phyloP scores from a whole-genome alignment of 2,113 vertebrate species.

The Aphelocoma coerulescens region DNA sequence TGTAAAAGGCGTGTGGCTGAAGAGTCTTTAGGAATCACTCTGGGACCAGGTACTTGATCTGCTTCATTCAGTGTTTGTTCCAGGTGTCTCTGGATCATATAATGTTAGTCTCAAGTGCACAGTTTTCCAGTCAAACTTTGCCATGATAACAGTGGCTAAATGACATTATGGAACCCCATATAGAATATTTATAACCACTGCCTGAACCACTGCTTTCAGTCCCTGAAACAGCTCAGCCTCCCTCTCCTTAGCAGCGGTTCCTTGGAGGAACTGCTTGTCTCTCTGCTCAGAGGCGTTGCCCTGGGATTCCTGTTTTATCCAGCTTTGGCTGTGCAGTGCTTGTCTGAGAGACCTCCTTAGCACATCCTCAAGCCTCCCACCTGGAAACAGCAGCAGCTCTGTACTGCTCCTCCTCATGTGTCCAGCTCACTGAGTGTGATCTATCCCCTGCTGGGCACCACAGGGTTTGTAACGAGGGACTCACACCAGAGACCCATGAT shows the following conservation, averaged over 20 bases:
- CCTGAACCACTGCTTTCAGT: not conserved
- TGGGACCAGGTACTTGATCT: not conserved
- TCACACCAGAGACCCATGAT: accelerated
- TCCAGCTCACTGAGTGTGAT: not conserved
- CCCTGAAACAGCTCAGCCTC: not conserved
- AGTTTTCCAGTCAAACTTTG: not conserved
- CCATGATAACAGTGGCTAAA: not conserved
- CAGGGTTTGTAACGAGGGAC: not conserved
- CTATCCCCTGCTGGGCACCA: not conserved
- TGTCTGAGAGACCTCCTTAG: not conserved
- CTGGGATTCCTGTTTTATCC: not conserved
- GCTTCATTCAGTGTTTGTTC: not conserved
- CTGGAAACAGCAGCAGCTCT: not conserved
- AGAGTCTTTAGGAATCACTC: not conserved
- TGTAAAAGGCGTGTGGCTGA: not conserved
- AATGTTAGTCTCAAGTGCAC: not conserved
- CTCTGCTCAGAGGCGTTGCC: not conserved
- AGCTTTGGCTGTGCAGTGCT: not conserved
- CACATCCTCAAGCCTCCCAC: not conserved
- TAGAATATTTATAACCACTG: not conserved
- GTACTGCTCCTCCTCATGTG: not conserved
- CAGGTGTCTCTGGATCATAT: not conserved
- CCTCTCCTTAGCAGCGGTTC: not conserved
- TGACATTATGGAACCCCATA: not conserved
- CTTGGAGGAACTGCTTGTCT: not conserved